Evolutionary conservation across 1,140 invertebrate genomes (phyloP), one percentile per base, ranked within the genome.

Genomic region (Hirudo medicinalis): DNA sequence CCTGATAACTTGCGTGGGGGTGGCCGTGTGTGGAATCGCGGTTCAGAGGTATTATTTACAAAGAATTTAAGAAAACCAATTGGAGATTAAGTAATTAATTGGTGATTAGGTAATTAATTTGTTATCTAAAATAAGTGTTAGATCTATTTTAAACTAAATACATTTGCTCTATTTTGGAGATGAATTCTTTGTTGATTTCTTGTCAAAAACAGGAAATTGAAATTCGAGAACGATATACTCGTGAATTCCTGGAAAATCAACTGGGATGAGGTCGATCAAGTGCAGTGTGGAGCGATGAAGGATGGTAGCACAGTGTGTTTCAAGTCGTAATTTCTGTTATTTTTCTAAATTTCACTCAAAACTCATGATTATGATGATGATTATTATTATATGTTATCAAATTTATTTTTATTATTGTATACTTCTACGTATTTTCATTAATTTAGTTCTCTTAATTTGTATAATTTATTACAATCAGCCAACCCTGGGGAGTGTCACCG

Each of bases 181-280:
- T 49, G 11, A 49, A 5, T 49, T 49, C 4, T 8, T 49, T 13
- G 15, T 49, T 49, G 15, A 49, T 49, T 49, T 49, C 15, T 49
- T 49, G 13, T 17, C 43, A 49, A 49, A 49, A 49, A 40, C 43
- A 71, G 57, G 54, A 71, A 36, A 71, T 19, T 27, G 17, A 49
- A 71, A 54, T 71, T 71, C 32, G 70, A 71, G 54, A 71, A 9
- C 32, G 40, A 71, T 27, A 13, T 71, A 55, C 55, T 71, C 8
- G 43, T 71, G 32, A 27, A n/a, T 27, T 29, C 25, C 0, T 71
- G 70, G 70, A 71, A 71, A 63, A 22, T 71, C 29, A 57, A 71
- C 6, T 71, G 54, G 54, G 70, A 71, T 27, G 70, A 71, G 25
- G 40, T 71, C 20, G 70, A 71, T 29, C 70, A 9, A 25, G n/a